These are phyloP conservation scores for Thalassophryne amazonica DNA, from an alignment of 2,797 vertebrate species.

Conservation along the genomic window DNA sequence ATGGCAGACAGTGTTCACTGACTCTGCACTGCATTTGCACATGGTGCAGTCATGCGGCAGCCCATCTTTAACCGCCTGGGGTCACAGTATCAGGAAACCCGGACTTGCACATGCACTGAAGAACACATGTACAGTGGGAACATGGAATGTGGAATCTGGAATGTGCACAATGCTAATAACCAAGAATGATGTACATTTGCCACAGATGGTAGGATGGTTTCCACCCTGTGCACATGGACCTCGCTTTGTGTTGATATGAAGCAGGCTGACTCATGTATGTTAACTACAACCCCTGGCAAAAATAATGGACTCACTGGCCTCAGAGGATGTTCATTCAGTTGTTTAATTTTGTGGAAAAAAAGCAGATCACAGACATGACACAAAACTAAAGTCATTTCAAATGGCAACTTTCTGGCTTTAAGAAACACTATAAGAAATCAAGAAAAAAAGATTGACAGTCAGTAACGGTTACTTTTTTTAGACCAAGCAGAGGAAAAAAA, in stretches of 20 bases:
- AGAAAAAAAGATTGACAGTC: no score
- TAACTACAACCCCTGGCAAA: no score
- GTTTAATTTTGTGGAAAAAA: no score
- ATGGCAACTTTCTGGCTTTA: no score
- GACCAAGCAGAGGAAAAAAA: no score
- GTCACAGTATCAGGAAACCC: slow-evolving; percentile 15
- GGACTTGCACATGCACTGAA: slow-evolving; percentile 11
- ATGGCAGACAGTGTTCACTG: slow-evolving; percentile 22
- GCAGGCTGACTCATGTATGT: not conserved
- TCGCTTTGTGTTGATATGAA: slow-evolving; percentile 28
- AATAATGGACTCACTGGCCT: no score
- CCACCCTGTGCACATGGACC: not conserved
- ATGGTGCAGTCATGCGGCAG: slow-evolving; percentile 59
- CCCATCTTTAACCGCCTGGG: slow-evolving; percentile 15
- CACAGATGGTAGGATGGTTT: slow-evolving; percentile 35
- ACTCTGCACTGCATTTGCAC: slow-evolving; percentile 36
- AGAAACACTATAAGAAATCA: no score
- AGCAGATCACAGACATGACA: no score
- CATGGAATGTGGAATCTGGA: slow-evolving; percentile 40
- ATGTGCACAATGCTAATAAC: slow-evolving; percentile 16
- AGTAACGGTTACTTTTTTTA: no score
- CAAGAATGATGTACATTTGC: slow-evolving; percentile 26
- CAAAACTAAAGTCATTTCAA: no score
- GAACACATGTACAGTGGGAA: slow-evolving; percentile 12
- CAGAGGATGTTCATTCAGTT: no score